These are phyloP conservation scores for Dasyornis broadbenti DNA, from an alignment of 2,113 vertebrate genomes.

Conservation along the genomic window DNA sequence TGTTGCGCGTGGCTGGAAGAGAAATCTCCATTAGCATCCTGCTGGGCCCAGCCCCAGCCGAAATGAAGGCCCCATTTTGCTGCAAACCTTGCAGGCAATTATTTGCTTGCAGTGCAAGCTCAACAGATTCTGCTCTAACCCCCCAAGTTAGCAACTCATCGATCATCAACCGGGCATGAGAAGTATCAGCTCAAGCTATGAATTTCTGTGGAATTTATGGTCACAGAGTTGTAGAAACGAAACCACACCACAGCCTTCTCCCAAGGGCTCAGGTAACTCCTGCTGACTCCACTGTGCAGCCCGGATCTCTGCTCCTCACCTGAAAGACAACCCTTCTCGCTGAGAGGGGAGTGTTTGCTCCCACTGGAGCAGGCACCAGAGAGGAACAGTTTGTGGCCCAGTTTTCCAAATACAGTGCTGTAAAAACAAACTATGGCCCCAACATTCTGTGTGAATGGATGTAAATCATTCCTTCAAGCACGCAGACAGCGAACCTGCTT, in stretches of 20 bases:
- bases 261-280: not conserved
- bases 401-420: not conserved
- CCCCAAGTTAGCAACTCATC: not conserved
- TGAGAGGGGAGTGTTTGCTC: not conserved
- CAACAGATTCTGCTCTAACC: not conserved
- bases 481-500: not conserved
- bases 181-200: not conserved
- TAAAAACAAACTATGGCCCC: not conserved
- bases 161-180: not conserved
- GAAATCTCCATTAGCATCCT: fast-evolving
- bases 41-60: not conserved
- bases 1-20: not conserved
- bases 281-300: not conserved
- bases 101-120: not conserved
- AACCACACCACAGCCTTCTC: not conserved
- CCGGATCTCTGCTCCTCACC: not conserved
- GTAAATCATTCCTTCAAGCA: not conserved
- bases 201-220: not conserved
- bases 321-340: fast-evolving
- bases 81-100: not conserved
- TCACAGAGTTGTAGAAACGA: not conserved
- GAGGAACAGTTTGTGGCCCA: not conserved
- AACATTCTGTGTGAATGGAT: not conserved
- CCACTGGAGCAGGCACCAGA: not conserved
- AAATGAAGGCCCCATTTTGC: not conserved